Conservation (phyloP, 1,140 invertebrate genomes). For the Aphaenogaster floridana region DNA sequence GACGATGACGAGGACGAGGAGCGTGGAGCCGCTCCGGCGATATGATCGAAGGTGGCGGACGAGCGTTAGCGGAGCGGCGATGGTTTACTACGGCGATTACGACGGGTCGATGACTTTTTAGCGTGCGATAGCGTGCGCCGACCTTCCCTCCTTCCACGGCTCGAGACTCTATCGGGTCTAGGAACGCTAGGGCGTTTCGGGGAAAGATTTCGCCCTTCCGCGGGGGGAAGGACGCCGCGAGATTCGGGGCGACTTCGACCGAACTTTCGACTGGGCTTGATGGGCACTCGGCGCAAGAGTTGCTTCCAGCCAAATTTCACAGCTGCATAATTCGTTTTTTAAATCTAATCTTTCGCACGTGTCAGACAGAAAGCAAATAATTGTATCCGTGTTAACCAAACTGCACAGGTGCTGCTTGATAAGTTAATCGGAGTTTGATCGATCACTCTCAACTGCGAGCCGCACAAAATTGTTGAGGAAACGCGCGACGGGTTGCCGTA, state of each 20-base stretch:
- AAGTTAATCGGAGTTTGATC: neutral
- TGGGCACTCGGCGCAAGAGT: neutral
- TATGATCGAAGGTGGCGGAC: slow-evolving; percentile 39
- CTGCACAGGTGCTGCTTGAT: neutral
- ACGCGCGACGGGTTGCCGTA: neutral
- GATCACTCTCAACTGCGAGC: neutral
- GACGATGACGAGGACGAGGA: neutral
- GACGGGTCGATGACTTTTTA: slow-evolving; percentile 61
- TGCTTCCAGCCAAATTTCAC: neutral
- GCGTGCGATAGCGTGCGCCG: slow-evolving; percentile 19
- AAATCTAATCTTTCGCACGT: neutral
- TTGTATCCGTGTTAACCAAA: neutral
- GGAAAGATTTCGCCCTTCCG: neutral
- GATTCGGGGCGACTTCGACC: neutral
- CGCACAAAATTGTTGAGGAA: neutral
- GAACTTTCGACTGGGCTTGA: neutral
- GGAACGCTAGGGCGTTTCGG: neutral
- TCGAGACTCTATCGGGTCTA: neutral
- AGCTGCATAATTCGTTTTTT: neutral
- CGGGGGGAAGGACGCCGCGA: neutral
- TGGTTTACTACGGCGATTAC: neutral
- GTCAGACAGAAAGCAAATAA: neutral
- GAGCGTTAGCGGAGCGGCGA: neutral
- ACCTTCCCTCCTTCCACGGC: neutral
- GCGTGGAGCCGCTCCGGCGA: slow-evolving; percentile 1